Evolutionary conservation across 2,888 invertebrate genomes (phyloP).

Genomic region (Bursaphelenchus okinawaensis): DNA sequence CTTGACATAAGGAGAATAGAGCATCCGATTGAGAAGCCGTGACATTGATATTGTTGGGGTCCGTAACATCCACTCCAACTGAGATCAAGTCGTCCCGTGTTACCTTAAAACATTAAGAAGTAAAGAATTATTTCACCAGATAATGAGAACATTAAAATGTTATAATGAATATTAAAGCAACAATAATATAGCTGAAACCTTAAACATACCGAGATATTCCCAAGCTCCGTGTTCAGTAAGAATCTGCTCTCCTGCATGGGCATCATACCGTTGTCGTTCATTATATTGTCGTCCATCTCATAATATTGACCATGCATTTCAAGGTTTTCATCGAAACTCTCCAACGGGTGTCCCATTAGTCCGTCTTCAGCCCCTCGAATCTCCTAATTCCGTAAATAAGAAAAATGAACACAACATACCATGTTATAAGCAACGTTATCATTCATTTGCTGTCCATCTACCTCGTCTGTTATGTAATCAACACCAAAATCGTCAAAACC

Average conservation of each 20-base stretch:
- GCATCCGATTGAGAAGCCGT: neutral
- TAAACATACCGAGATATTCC: neutral
- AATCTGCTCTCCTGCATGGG: neutral
- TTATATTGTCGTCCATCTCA: neutral
- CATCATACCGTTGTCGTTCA: neutral
- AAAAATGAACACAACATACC: neutral
- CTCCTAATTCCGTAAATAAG: neutral
- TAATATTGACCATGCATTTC: neutral
- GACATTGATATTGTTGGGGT: neutral
- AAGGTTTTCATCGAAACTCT: neutral
- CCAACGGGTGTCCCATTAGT: neutral
- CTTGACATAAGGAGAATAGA: neutral
- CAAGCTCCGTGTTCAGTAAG: neutral
- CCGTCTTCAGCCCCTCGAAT: neutral
- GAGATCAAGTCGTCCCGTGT: neutral
- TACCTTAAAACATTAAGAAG: neutral
- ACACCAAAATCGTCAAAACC: neutral
- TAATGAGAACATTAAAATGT: neutral
- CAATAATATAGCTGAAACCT: neutral
- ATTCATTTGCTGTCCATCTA: neutral
- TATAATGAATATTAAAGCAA: too few species aligned
- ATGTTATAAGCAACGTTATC: neutral
- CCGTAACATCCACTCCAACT: constrained; percentile 3
- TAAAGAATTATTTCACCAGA: neutral
- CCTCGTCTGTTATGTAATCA: neutral